Evolutionary conservation across 2,888 invertebrate species (phyloP), one percentile per base, ranked within the genome.

Genomic region (Pyrochroa serraticornis): DNA sequence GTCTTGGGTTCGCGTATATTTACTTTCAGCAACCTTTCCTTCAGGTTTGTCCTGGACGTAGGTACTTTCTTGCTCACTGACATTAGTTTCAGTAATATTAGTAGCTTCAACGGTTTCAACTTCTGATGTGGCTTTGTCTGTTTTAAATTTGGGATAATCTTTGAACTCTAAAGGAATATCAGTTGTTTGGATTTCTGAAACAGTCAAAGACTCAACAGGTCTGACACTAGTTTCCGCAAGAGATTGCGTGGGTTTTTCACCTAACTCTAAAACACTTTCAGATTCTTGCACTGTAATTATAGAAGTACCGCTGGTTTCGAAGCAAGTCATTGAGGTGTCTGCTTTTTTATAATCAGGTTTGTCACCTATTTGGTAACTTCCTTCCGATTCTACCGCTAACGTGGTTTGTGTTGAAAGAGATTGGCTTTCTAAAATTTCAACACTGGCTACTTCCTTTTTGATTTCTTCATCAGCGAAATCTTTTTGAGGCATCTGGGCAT

Each of bases 231-330:
- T 72, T 70, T 85, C 84, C n/a, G 89, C 90, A 41, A 78, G 75
- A 13, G 79, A 83, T 52, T 75, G 71, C 9, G 80, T 77, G 58
- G 85, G 85, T 48, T 82, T 81, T 43, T 81, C 80, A 52, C 81
- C 81, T 9, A 82, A 72, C 8, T 77, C 67, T 22, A 89, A 82
- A 41, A 82, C 79, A 41, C 81, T 82, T 81, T 89, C 89, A 37
- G 84, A 83, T 79, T 91, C 91, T 77, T 89, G 87, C 6, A 86
- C 71, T n/a, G 84, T 73, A 0, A 87, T 81, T 67, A 85, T 82
- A 6, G 83, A 82, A 30, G 82, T 72, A 69, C 85, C 84, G 64
- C 85, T 85, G 38, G 82, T 79, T 74, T 87, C 85, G 48, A 89
- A 76, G 43, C 83, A 79, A 42, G 81, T 80, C 64, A 89, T 77